These are phyloP conservation scores for Eulemur coronatus DNA, from an alignment of 2,797 vertebrate genomes.

Conservation along the genomic window DNA sequence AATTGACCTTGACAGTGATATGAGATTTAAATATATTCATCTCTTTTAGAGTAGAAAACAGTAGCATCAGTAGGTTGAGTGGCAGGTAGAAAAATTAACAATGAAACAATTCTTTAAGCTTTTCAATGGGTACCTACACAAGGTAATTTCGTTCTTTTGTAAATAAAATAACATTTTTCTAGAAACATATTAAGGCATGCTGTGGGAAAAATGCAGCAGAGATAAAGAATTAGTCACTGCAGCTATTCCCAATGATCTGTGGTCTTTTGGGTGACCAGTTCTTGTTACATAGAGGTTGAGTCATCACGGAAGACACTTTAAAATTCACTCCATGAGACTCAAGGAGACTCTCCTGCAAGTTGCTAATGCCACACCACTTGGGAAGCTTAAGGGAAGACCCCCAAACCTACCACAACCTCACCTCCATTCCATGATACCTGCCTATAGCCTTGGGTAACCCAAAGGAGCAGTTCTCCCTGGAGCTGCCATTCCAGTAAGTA, in stretches of 20 bases:
- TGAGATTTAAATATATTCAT: slow-evolving; percentile 21
- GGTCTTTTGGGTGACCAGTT: neutral
- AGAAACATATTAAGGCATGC: neutral
- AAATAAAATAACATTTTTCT: neutral
- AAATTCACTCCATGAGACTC: neutral
- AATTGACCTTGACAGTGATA: neutral
- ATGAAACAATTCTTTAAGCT: slow-evolving; percentile 3
- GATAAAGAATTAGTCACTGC: neutral
- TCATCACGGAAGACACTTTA: neutral
- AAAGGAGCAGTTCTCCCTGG: neutral
- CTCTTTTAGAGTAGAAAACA: neutral
- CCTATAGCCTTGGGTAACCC: neutral
- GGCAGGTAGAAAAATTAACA: slow-evolving; percentile 23
- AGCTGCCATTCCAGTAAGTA: neutral
- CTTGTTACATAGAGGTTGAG: neutral
- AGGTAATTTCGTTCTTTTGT: neutral
- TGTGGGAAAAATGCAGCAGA: neutral
- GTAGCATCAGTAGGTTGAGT: neutral
- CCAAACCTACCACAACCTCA: too few relatives aligned
- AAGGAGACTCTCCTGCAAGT: neutral
- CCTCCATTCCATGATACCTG: neutral
- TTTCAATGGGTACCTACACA: neutral
- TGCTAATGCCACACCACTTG: neutral
- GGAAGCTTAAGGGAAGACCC: neutral
- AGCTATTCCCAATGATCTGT: neutral